Evolutionary conservation across 2,888 invertebrate genomes (phyloP), one percentile per base, ranked within the genome.

Genomic region (Drosophila nigricruria): DNA sequence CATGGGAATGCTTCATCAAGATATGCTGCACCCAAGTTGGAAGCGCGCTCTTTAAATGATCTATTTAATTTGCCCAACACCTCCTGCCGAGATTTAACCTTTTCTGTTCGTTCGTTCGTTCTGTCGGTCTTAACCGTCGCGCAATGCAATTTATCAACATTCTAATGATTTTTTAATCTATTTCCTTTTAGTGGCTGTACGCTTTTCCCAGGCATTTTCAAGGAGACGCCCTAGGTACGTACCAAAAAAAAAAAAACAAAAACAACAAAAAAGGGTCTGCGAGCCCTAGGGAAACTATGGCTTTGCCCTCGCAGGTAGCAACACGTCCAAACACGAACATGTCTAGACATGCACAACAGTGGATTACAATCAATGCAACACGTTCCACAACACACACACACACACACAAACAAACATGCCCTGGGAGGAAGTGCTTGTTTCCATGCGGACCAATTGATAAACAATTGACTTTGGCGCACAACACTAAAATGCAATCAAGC

Each of bases 151-250:
- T 82, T 88, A 82, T 83, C 86, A 88, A 66, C 73, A 73, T 64
- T 82, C 66, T 84, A 84, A 84, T 84, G 83, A 58, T 77, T 82
- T 82, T 84, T 84, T 82, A 84, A 84, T 85, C 75, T 88, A 75
- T 83, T 82, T 76, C 45, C 45, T 20, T 70, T 58, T 32, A 49
- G 23, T 38, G 57, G 59, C 60, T 70, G 72, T 86, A 83, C 74
- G 47, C 66, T 38, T 72, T 68, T 68, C 57, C 69, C 81, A 70
- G 50, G 6, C 63, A 64, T 49, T 45, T 47, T 45, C 63, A 52
- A 38, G 57, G 69, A 61, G 70, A 66, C n/a, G 42, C 23, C 49
- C 58, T 69, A 79, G 71, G 79, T 75, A 79, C 61, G 23, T 18
- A 38, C 9, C 3, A 60, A 54, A 68, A n/a, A 14, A 34, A 45